These are phyloP conservation scores for Hipparchia sbordonii DNA, from an alignment of 2,888 invertebrate species.

Conservation along the genomic window DNA sequence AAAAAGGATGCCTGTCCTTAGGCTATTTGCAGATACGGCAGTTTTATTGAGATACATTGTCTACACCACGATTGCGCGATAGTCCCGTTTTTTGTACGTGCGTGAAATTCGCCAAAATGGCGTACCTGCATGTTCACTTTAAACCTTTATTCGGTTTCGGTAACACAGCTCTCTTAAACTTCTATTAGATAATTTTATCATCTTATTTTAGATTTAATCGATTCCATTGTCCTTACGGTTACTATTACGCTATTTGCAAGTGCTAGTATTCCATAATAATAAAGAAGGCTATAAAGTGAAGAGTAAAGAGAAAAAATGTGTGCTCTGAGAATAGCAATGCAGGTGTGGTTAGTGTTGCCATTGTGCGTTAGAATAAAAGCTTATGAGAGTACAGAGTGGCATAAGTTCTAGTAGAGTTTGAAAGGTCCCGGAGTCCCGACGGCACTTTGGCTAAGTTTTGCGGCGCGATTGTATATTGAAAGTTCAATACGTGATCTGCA, in stretches of 20 bases:
- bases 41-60: conserved; percentile 3
- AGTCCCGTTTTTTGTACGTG: not conserved
- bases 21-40: conserved; percentile 5
- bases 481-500: conserved; percentile 26
- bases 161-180: not conserved
- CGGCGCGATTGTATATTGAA: conserved; percentile 23
- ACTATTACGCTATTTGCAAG: no score
- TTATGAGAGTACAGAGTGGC: not conserved
- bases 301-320: not conserved
- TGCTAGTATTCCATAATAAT: no score
- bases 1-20: conserved; percentile 8
- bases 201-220: no score
- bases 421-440: conserved; percentile 13
- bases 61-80: not conserved
- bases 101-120: not conserved
- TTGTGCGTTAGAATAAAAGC: conserved; percentile 13
- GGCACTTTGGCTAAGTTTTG: conserved; percentile 18
- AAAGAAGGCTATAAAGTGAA: no score
- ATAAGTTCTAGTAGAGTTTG: conserved; percentile 13
- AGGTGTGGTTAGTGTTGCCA: not conserved
- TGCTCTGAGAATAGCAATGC: not conserved
- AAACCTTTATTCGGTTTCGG: not conserved
- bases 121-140: not conserved
- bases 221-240: no score
- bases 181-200: no score